Evolutionary conservation across 2,797 vertebrate species (phyloP), one percentile per base, ranked within the genome.

Genomic region (Gymnoscopelus microlampas): DNA sequence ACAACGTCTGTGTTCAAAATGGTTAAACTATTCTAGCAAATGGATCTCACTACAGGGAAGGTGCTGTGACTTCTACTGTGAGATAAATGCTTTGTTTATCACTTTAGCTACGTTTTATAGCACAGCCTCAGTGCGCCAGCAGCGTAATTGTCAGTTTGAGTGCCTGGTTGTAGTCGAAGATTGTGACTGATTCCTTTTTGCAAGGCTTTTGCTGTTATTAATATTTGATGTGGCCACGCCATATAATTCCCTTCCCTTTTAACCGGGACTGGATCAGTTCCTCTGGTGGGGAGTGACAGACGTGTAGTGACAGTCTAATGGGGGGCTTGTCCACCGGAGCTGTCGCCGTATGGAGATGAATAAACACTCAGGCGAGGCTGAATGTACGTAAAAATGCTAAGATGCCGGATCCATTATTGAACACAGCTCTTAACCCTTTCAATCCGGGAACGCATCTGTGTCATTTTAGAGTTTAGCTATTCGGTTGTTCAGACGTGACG

Each of bases 341-440:
- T 57, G 57, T 56, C 26, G 60, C 73, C 51, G 71, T 63, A 66
- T 50, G 63, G 62, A 68, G 60, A 66, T 70, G 70, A 79, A 84
- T 87, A 74, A 73, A 81, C 77, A 68, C 78, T 85, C 74, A 74
- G 65, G 39, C 9, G 19, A 70, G 66, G 68, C 73, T 15, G 29
- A 51, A 73, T 73, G 39, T 44, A 10, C 39, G 39, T 44, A 70
- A 50, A 53, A 70, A 74, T 66, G 65, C 66, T 39, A 53, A 76
- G 57, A 77, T 68, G 78, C 80, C 69, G 44, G 77, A 85, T 87
- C 70, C 77, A 90, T 89, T 84, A 87, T 88, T 87, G 65, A 91
- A 83, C 51, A 26, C 1, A 0, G 12, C 63, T 62, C 69, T 71
- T 63, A 59, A 29, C 26, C 26, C 26, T 3, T 29, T 29, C 2